A percentile compares a stretch with the other conserved stretches of the same genome.
Evolutionary conservation across 2,113 vertebrate genomes (phyloP).

Genomic region (Leptobrachium leishanense): DNA sequence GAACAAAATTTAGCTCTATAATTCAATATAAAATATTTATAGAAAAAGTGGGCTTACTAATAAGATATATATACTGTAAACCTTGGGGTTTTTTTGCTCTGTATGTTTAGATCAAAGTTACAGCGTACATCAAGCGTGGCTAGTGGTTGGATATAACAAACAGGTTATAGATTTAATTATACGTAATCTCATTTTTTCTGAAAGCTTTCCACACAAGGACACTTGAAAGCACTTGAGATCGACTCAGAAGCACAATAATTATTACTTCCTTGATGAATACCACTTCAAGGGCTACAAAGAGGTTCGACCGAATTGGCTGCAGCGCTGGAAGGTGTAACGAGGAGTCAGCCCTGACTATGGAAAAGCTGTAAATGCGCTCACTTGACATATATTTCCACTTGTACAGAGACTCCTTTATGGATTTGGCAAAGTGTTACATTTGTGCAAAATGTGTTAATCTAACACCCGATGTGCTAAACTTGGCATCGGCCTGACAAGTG

Average conservation of each 20-base stretch:
- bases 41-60: too few relatives aligned
- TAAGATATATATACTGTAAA: too few relatives aligned
- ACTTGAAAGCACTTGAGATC: too few relatives aligned
- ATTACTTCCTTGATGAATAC: not conserved
- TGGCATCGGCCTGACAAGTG: slow-evolving; percentile 2
- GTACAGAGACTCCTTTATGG: slow-evolving; percentile 8
- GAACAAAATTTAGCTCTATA: too few relatives aligned
- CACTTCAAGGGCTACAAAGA: not conserved
- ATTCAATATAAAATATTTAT: too few relatives aligned
- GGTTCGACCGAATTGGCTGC: not conserved
- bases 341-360: not conserved
- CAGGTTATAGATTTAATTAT: too few relatives aligned
- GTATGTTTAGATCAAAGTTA: too few relatives aligned
- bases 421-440: not conserved
- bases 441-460: not conserved
- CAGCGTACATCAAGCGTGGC: too few relatives aligned
- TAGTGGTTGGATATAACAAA: too few relatives aligned
- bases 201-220: too few relatives aligned
- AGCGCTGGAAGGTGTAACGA: not conserved
- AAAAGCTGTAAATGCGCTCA: slow-evolving; percentile 20
- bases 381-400: slow-evolving; percentile 13
- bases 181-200: too few relatives aligned
- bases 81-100: too few relatives aligned
- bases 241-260: not conserved
- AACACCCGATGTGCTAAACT: slow-evolving; percentile 29